These are phyloP conservation scores for Tipula unca DNA, from an alignment of 2,888 invertebrate species.

Conservation along the genomic window DNA sequence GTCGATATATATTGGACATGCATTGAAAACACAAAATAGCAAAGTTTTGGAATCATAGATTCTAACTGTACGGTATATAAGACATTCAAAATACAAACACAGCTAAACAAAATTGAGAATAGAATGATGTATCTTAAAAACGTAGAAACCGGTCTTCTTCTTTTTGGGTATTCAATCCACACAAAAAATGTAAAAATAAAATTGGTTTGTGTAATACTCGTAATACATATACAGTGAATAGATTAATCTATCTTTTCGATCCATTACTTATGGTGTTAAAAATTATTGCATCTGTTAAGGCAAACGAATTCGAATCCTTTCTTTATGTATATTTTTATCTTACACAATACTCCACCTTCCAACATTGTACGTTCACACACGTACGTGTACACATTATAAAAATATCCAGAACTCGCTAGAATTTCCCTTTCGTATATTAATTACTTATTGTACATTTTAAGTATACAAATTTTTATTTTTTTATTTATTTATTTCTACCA, in stretches of 20 bases:
- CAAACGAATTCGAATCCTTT: not conserved
- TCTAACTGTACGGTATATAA: not conserved
- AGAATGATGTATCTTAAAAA: not conserved
- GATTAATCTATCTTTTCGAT: not conserved
- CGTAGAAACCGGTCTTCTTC: not conserved
- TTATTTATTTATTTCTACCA: not conserved
- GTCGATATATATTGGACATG: not conserved
- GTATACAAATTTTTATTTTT: too few relatives aligned
- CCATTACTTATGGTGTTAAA: too few relatives aligned
- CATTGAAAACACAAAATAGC: not conserved
- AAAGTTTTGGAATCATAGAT: not conserved
- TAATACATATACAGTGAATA: not conserved
- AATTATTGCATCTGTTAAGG: not conserved
- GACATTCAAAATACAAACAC: not conserved
- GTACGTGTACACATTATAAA: too few relatives aligned
- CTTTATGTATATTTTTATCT: too few relatives aligned
- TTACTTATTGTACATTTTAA: too few relatives aligned
- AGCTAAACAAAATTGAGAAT: not conserved
- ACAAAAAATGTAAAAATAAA: not conserved
- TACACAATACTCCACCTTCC: not conserved
- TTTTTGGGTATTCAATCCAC: not conserved
- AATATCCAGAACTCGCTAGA: too few relatives aligned
- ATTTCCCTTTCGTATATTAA: too few relatives aligned
- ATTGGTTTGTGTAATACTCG: not conserved
- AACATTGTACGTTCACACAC: too few relatives aligned